phyloP scores from a whole-genome alignment of 2,888 invertebrate genomes.

The Drosophila eohydei region DNA sequence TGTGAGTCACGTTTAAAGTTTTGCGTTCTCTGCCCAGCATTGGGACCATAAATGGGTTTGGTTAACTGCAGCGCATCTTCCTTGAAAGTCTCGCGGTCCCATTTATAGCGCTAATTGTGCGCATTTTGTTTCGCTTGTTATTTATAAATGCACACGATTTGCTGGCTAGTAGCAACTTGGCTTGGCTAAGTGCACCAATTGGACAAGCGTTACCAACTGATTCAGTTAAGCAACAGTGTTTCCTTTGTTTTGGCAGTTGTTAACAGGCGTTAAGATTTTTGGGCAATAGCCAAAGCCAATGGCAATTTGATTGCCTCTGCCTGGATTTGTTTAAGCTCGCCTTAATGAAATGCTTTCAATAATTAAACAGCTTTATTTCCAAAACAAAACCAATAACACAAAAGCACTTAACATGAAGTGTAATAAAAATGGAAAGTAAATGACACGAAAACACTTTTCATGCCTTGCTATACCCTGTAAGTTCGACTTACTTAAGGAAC shows the following conservation, averaged over 20 bases:
- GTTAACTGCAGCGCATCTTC: slow-evolving; percentile 24
- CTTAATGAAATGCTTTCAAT: slow-evolving; percentile 18
- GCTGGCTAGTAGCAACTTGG: slow-evolving; percentile 6
- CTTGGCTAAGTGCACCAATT: slow-evolving; percentile 24
- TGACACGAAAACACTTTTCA: neutral
- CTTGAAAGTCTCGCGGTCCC: slow-evolving; percentile 49
- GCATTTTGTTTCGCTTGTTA: slow-evolving; percentile 76
- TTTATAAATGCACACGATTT: slow-evolving; percentile 65
- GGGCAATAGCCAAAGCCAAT: slow-evolving; percentile 46
- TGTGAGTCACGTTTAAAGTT: slow-evolving; percentile 79
- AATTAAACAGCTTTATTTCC: neutral
- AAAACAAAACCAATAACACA: neutral
- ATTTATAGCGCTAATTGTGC: slow-evolving; percentile 77
- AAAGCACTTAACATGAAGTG: neutral
- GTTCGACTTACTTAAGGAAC: neutral
- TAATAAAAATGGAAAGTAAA: neutral
- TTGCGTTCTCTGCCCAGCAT: slow-evolving; percentile 44
- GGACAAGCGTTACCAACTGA: slow-evolving; percentile 4
- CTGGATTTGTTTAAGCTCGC: slow-evolving; percentile 24
- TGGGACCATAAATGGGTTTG: slow-evolving; percentile 67
- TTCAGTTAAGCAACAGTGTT: slow-evolving; percentile 6
- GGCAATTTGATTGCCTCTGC: slow-evolving; percentile 25
- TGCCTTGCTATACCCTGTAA: neutral
- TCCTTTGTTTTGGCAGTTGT: slow-evolving; percentile 36
- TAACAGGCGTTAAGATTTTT: slow-evolving; percentile 48